phyloP scores from a whole-genome alignment of 2,888 invertebrate genomes.

The Lithophane semibrunnea region DNA sequence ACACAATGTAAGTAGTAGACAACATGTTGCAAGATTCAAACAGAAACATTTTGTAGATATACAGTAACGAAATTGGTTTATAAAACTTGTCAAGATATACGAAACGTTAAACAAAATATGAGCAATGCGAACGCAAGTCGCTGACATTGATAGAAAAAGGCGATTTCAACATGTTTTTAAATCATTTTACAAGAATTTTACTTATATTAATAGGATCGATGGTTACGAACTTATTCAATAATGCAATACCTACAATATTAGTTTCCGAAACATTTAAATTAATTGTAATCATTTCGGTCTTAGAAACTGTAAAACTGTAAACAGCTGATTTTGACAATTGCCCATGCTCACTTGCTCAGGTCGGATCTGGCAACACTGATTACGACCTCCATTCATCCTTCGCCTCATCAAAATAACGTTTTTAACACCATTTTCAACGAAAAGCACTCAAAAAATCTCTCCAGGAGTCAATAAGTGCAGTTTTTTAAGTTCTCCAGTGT shows the following conservation, averaged over 20 bases:
- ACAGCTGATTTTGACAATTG: not conserved
- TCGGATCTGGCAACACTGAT: constrained; percentile 20
- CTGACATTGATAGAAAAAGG: too few relatives aligned
- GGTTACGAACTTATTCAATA: not conserved
- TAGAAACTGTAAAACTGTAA: not conserved
- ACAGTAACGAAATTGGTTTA: too few relatives aligned
- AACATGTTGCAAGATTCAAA: too few relatives aligned
- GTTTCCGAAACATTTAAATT: not conserved
- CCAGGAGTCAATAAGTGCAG: constrained; percentile 68
- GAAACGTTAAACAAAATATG: too few relatives aligned
- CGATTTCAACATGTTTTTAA: too few relatives aligned
- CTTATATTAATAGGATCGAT: too few relatives aligned
- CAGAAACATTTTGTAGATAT: too few relatives aligned
- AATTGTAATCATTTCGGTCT: not conserved
- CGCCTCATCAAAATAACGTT: constrained; percentile 72
- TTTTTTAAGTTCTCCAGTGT: constrained; percentile 69
- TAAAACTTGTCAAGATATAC: too few relatives aligned
- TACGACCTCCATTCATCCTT: constrained; percentile 90
- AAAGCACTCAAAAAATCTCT: constrained; percentile 68
- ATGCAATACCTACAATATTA: not conserved
- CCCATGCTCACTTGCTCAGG: not conserved
- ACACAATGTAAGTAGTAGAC: too few relatives aligned
- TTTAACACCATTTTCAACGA: constrained; percentile 80
- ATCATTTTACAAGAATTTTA: too few relatives aligned
- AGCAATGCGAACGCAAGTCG: too few relatives aligned